phyloP scores from a whole-genome alignment of 2,888 invertebrate species.

The Ernsta delagoae region DNA sequence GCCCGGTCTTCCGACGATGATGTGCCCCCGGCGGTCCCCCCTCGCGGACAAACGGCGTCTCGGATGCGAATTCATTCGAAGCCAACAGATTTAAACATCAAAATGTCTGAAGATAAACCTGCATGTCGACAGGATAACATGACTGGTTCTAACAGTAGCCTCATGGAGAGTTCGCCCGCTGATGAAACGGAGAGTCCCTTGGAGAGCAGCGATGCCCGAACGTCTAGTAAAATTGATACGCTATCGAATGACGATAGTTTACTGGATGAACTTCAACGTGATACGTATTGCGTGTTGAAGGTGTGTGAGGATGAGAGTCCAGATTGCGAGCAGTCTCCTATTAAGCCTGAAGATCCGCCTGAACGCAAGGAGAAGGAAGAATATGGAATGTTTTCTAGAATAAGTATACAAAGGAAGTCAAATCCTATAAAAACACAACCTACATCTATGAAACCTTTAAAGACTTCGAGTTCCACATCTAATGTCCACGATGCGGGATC shows the following conservation, averaged over 20 bases:
- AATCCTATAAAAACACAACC: constrained; percentile 73
- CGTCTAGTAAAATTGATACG: constrained; percentile 49
- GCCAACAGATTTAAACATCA: constrained; percentile 79
- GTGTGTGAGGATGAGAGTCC: constrained; percentile 70
- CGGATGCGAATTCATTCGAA: constrained; percentile 49
- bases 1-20: constrained; percentile 53
- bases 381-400: constrained; percentile 68
- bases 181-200: constrained; percentile 40
- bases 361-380: constrained; percentile 52
- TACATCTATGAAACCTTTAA: constrained; percentile 61
- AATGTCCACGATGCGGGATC: constrained; percentile 74
- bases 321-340: constrained; percentile 42
- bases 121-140: constrained; percentile 62
- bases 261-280: constrained; percentile 73
- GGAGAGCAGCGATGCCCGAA: constrained; percentile 40
- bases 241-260: constrained; percentile 74
- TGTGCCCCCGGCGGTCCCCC: constrained; percentile 66
- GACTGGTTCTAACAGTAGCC: constrained; percentile 70
- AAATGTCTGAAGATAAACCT: constrained; percentile 89
- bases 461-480: constrained; percentile 76
- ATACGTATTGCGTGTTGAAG: constrained; percentile 71
- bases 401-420: constrained; percentile 75
- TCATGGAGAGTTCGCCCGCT: constrained; percentile 43
- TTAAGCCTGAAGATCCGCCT: constrained; percentile 46
- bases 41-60: constrained; percentile 53